phyloP scores from a whole-genome alignment of 2,113 vertebrate genomes.

The Heterotilapia buettikoferi region DNA sequence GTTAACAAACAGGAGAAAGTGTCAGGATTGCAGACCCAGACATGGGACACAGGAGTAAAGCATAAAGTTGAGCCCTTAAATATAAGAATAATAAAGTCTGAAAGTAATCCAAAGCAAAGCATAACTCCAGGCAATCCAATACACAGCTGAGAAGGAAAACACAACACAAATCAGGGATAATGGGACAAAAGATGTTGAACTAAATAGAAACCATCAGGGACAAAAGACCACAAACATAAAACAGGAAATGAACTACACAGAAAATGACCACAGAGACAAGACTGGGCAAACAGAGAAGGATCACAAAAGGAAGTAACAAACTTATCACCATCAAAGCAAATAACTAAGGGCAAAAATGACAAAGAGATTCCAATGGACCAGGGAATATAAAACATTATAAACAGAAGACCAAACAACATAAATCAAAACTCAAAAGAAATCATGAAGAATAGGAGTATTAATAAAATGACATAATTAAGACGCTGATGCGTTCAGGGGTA shows the following conservation, averaged over 20 bases:
- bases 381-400: not conserved
- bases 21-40: not conserved
- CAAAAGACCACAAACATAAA: not conserved
- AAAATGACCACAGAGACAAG: not conserved
- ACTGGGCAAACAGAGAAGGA: not conserved
- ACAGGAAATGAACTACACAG: not conserved
- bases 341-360: not conserved
- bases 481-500: not conserved
- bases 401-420: not conserved
- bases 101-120: not conserved
- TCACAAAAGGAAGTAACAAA: not conserved
- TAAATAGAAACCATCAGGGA: not conserved
- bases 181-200: not conserved
- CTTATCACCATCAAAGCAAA: not conserved
- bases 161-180: not conserved
- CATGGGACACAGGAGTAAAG: not conserved
- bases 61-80: not conserved
- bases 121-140: not conserved
- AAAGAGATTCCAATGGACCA: not conserved
- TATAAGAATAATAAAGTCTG: not conserved
- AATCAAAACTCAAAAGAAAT: not conserved
- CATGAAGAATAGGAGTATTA: not conserved
- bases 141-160: not conserved
- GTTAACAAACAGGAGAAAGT: not conserved
- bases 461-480: not conserved